Evolutionary conservation across 2,797 vertebrate species (phyloP).

Genomic region (Sebastes taczanowskii): DNA sequence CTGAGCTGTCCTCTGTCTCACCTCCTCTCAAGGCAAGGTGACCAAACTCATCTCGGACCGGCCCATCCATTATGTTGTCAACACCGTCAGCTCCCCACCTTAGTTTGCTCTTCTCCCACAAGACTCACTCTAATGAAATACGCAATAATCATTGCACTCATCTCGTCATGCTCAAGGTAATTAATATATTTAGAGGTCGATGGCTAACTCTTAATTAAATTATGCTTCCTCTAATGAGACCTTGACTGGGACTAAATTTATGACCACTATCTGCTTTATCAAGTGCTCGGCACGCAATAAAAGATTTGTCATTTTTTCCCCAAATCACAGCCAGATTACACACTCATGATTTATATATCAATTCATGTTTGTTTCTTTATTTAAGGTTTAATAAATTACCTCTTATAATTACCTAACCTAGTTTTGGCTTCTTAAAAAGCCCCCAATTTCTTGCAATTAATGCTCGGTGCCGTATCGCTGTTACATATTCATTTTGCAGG

Average conservation of each 20-base stretch:
- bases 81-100: constrained; percentile 84
- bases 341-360: constrained; percentile 95
- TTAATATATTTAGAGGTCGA: constrained; percentile 96
- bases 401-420: constrained; percentile 89
- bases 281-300: constrained; percentile 85
- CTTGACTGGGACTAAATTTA: constrained; percentile 94
- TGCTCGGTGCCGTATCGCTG: constrained; percentile 81
- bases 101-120: constrained; percentile 88
- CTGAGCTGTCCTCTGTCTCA: constrained; percentile 72
- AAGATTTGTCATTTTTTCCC: constrained; percentile 94
- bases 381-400: constrained; percentile 90
- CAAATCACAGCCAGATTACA: constrained; percentile 89
- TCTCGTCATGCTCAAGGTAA: constrained; percentile 98
- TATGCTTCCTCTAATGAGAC: constrained; percentile 96
- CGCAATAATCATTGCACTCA: constrained; percentile 93
- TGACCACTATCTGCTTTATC: constrained; percentile 97
- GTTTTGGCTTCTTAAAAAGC: constrained; percentile 78
- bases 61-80: constrained; percentile 94
- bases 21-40: constrained; percentile 88
- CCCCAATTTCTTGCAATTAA: constrained; percentile 84
- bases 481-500: constrained; percentile 88
- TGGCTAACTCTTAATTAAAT: constrained; percentile 96
- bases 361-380: constrained; percentile 97
- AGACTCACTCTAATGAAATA: constrained; percentile 94
- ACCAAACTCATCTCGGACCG: constrained; percentile 85